phyloP scores from a whole-genome alignment of 1,140 invertebrate genomes.

The Cryptotermes secundus region DNA sequence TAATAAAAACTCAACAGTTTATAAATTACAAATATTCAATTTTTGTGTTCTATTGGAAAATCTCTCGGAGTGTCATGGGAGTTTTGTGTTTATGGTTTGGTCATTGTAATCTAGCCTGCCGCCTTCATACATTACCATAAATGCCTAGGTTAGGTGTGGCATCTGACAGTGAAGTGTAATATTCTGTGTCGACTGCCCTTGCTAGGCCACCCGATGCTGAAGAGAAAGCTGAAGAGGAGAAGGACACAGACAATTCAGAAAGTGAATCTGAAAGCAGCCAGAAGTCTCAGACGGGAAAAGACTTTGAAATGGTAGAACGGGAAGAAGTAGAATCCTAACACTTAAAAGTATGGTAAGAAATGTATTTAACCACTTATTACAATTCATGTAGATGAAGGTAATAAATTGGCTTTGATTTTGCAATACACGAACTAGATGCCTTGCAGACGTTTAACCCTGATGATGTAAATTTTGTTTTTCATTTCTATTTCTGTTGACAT shows the following conservation, averaged over 20 bases:
- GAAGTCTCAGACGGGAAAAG: constrained; percentile 73
- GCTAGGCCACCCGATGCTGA: constrained; percentile 32
- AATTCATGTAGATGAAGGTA: not conserved
- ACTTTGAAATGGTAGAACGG: constrained; percentile 75
- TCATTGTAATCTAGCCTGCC: too few relatives aligned
- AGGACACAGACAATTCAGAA: constrained; percentile 53
- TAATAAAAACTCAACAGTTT: too few relatives aligned
- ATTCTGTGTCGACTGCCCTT: too few relatives aligned
- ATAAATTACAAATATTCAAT: too few relatives aligned
- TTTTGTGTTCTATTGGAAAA: too few relatives aligned
- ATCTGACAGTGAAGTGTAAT: too few relatives aligned
- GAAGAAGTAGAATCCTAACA: constrained; percentile 55
- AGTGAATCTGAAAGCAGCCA: constrained; percentile 67
- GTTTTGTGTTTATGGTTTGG: too few relatives aligned
- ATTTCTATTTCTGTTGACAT: constrained; percentile 8
- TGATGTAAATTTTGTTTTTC: not conserved
- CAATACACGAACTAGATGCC: constrained; percentile 38
- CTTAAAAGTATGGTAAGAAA: not conserved
- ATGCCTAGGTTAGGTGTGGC: too few relatives aligned
- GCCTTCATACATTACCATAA: not conserved
- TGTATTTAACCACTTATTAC: not conserved
- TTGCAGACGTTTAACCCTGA: constrained; percentile 37
- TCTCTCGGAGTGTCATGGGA: too few relatives aligned
- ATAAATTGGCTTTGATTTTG: constrained; percentile 34
- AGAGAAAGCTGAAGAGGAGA: constrained; percentile 40